phyloP scores from a whole-genome alignment of 2,113 vertebrate species.

The Dicerorhinus sumatrensis region DNA sequence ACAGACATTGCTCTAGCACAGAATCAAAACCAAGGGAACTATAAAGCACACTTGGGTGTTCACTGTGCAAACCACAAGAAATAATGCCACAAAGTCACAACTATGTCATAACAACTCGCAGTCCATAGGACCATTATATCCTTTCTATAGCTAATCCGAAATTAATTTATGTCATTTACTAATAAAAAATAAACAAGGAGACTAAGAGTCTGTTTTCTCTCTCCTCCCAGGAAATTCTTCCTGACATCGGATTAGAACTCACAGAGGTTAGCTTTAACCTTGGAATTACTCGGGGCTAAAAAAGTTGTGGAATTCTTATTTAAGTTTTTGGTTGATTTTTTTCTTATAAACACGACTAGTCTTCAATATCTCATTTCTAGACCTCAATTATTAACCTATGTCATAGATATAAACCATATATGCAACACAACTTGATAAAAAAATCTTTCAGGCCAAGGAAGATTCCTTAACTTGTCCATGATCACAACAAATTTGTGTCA shows the following conservation, averaged over 20 bases:
- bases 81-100: not conserved
- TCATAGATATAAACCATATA: not conserved
- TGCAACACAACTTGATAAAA: not conserved
- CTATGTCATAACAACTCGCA: too few species aligned
- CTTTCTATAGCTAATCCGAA: not conserved
- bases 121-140: not conserved
- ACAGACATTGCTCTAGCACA: slow-evolving; percentile 89
- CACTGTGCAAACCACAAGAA: slow-evolving; percentile 82
- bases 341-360: not conserved
- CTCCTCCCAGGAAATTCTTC: not conserved
- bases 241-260: not conserved
- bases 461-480: not conserved
- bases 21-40: slow-evolving; percentile 87
- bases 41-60: slow-evolving; percentile 89
- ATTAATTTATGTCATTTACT: not conserved
- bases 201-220: not conserved
- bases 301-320: not conserved
- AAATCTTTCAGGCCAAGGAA: not conserved
- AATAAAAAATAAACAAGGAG: not conserved
- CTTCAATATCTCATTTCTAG: not conserved
- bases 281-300: not conserved
- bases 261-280: not conserved
- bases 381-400: not conserved
- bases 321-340: not conserved
- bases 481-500: not conserved